Evolutionary conservation across 2,888 invertebrate species (phyloP).

Genomic region (Itoplectis maculator): DNA sequence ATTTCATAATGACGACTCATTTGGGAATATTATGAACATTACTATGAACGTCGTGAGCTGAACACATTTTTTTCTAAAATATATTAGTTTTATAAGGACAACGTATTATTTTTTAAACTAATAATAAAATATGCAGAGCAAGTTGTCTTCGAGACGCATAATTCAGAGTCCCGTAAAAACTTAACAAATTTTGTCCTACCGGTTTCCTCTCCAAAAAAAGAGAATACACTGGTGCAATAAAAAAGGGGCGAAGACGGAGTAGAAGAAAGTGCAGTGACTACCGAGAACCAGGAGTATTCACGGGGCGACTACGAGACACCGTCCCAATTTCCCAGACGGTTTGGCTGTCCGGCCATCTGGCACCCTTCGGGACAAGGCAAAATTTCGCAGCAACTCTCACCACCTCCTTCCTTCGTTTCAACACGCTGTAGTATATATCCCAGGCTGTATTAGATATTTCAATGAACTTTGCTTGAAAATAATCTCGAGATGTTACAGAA

Average conservation of each 20-base stretch:
- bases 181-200: slow-evolving; percentile 14
- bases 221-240: neutral
- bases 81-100: neutral
- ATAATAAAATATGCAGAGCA: neutral
- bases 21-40: no score
- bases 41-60: no score
- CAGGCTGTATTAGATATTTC: neutral
- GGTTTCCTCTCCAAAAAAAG: slow-evolving; percentile 2
- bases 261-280: neutral
- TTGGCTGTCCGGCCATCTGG: slow-evolving; percentile 80
- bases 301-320: slow-evolving; percentile 27
- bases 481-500: neutral
- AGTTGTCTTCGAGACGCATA: neutral
- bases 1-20: neutral
- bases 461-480: neutral
- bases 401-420: slow-evolving; percentile 25
- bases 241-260: neutral
- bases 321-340: slow-evolving; percentile 79
- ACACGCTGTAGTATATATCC: neutral
- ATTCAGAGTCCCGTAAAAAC: neutral
- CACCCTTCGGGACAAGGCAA: slow-evolving; percentile 76
- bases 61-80: neutral
- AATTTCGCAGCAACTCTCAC: slow-evolving; percentile 64
- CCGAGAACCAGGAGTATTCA: slow-evolving; percentile 9
- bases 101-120: no score